These are phyloP conservation scores for Chymomyza fuscimana DNA, from an alignment of 2,888 invertebrate species.

Conservation along the genomic window DNA sequence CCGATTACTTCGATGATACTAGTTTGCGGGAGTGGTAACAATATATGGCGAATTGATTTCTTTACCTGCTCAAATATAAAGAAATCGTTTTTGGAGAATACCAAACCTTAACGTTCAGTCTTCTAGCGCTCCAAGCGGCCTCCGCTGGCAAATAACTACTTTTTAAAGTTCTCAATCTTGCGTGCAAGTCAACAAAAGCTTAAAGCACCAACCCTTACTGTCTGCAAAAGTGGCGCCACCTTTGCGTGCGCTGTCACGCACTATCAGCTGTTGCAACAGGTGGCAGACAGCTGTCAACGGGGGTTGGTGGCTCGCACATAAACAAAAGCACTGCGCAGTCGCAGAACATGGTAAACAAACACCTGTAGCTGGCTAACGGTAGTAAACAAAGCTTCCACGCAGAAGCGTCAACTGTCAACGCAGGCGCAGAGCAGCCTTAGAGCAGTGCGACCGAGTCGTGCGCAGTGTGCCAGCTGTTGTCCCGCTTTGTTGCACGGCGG, in stretches of 20 bases:
- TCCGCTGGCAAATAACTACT: neutral
- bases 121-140: neutral
- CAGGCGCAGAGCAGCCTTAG: conserved; percentile 43
- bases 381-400: conserved; percentile 71
- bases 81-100: neutral
- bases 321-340: conserved; percentile 54
- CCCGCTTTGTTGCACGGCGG: conserved; percentile 30
- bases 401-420: conserved; percentile 54
- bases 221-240: conserved; percentile 21
- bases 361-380: conserved; percentile 50
- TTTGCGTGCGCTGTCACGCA: conserved; percentile 36
- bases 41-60: too few species aligned
- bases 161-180: neutral
- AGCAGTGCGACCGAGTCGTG: conserved; percentile 34
- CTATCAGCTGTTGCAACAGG: conserved; percentile 25
- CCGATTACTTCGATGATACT: too few species aligned
- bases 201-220: neutral
- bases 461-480: conserved; percentile 1
- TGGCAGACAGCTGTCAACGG: conserved; percentile 39
- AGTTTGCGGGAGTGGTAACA: too few species aligned
- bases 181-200: neutral
- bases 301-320: conserved; percentile 1
- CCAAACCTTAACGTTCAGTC: neutral
- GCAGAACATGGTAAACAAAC: conserved; percentile 60
- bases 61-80: too few species aligned